These are phyloP conservation scores for Phytoseiulus persimilis DNA, from an alignment of 2,888 invertebrate genomes.

Conservation along the genomic window DNA sequence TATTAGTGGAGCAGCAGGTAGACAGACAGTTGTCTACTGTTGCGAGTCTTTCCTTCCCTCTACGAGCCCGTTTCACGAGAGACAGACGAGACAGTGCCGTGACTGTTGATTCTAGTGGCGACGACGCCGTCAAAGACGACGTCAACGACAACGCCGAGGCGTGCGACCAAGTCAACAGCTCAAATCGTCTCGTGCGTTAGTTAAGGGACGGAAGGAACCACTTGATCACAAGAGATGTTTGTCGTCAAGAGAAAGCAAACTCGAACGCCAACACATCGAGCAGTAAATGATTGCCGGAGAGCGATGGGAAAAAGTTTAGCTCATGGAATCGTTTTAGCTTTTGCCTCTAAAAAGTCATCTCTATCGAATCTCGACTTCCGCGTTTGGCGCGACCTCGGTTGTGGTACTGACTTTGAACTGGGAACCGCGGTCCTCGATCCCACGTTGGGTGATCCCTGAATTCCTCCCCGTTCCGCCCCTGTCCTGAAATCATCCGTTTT, in stretches of 20 bases:
- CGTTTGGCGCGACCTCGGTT: too few species aligned
- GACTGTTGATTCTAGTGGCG: not conserved
- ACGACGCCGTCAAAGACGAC: not conserved
- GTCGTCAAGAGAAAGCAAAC: not conserved
- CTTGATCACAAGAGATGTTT: not conserved
- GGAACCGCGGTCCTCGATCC: too few species aligned
- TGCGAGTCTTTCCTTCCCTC: not conserved
- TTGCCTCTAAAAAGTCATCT: too few species aligned
- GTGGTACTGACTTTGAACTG: too few species aligned
- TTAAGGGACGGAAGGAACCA: not conserved
- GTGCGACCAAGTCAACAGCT: not conserved
- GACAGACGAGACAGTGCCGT: conserved; percentile 5
- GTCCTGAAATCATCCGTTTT: too few species aligned
- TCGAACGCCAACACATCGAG: not conserved
- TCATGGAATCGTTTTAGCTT: too few species aligned
- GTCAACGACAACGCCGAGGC: not conserved
- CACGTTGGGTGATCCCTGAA: too few species aligned
- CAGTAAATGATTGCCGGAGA: not conserved
- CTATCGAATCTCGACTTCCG: too few species aligned
- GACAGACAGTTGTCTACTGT: not conserved
- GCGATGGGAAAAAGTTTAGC: too few species aligned
- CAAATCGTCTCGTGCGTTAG: not conserved
- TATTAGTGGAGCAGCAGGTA: conserved; percentile 5
- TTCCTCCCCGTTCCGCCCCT: too few species aligned
- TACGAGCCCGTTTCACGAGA: not conserved